Evolutionary conservation across 2,113 vertebrate genomes (phyloP).

Genomic region (Pantherophis guttatus): DNA sequence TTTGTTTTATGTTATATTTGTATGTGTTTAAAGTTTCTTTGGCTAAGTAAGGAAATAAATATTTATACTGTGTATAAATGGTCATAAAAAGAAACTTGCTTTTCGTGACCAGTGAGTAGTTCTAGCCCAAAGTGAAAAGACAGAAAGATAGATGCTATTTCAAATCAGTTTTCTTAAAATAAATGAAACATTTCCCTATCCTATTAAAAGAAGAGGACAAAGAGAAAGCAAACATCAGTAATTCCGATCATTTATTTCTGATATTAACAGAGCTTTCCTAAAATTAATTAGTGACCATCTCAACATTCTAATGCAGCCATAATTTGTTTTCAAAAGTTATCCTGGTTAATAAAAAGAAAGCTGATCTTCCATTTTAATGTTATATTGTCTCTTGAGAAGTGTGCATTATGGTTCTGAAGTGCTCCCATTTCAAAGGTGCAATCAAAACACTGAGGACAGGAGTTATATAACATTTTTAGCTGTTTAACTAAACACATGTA

Average conservation of each 20-base stretch:
- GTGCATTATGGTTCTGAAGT: constrained; percentile 18
- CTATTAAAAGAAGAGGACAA: background rate
- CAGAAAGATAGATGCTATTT: background rate
- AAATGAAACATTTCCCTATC: background rate
- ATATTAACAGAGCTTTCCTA: constrained; percentile 11
- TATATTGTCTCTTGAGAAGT: constrained; percentile 1
- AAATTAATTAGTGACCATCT: constrained; percentile 27
- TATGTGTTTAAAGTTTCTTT: background rate
- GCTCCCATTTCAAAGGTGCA: background rate
- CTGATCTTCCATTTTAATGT: constrained; percentile 23
- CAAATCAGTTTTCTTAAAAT: background rate
- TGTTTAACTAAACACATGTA: constrained; percentile 10
- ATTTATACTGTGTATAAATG: background rate
- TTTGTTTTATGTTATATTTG: background rate
- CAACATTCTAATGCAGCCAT: constrained; percentile 19
- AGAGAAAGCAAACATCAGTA: background rate
- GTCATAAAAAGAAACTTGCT: background rate
- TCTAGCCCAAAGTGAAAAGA: background rate
- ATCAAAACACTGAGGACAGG: background rate
- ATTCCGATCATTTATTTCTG: constrained; percentile 3
- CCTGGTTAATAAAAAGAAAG: constrained; percentile 9
- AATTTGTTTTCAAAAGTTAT: constrained; percentile 34
- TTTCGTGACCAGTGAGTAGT: background rate
- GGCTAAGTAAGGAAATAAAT: background rate
- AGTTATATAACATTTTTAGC: background rate